These are phyloP conservation scores for Brachionus rubens DNA, from an alignment of 1,140 invertebrate genomes.

Conservation along the genomic window DNA sequence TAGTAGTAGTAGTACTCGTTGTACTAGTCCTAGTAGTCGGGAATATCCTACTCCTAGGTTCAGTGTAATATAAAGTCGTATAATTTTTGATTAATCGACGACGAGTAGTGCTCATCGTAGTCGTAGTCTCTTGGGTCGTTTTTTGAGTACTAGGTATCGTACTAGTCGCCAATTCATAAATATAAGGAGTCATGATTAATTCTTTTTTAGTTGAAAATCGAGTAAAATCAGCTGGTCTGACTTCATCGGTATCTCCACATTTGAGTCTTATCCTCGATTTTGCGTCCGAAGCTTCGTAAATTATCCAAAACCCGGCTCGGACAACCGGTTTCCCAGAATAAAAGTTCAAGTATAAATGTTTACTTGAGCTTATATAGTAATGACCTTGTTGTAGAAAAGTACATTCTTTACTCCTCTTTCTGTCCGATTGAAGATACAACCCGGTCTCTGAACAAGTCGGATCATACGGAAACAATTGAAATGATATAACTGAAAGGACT, in stretches of 20 bases:
- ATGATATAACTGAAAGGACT: conserved; percentile 36
- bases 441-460: conserved; percentile 22
- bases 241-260: conserved; percentile 42
- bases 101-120: background rate
- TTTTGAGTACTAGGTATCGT: background rate
- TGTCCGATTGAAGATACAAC: conserved; percentile 31
- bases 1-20: background rate
- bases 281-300: conserved; percentile 36
- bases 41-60: background rate
- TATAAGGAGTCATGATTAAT: conserved; percentile 13
- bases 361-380: conserved; percentile 37
- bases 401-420: conserved; percentile 31
- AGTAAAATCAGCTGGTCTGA: conserved; percentile 2
- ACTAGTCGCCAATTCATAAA: conserved; percentile 17
- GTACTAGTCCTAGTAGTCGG: background rate
- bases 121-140: background rate
- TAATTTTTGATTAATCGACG: background rate
- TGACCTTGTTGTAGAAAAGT: conserved; percentile 46
- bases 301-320: conserved; percentile 45
- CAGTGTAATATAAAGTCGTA: background rate
- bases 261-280: conserved; percentile 36
- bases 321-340: background rate
- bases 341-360: conserved; percentile 34
- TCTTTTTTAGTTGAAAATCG: conserved; percentile 33
- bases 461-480: conserved; percentile 42